Evolutionary conservation across 2,113 vertebrate species (phyloP).

Genomic region (Eolophus roseicapilla): DNA sequence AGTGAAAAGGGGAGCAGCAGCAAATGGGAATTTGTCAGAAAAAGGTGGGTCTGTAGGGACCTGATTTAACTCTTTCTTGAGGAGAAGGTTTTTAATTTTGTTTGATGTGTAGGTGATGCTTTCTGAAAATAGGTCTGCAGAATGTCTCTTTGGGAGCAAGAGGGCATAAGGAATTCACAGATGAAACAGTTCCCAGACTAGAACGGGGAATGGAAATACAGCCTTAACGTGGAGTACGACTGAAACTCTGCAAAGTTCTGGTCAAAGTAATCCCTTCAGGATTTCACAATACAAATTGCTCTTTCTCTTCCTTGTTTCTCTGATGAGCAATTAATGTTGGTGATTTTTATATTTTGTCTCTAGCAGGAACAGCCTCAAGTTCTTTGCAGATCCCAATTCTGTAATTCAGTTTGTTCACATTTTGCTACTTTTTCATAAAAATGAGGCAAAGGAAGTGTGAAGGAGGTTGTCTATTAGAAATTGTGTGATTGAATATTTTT

Average conservation of each 20-base stretch:
- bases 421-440: not conserved
- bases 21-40: not conserved
- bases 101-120: not conserved
- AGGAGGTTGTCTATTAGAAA: not conserved
- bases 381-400: not conserved
- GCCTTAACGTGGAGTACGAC: accelerated
- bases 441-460: not conserved
- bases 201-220: not conserved
- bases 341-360: not conserved
- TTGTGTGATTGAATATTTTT: not conserved
- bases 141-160: not conserved
- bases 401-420: not conserved
- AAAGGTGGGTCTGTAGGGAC: not conserved
- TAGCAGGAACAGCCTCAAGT: not conserved
- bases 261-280: not conserved
- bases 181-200: not conserved
- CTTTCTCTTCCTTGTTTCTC: not conserved
- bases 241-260: not conserved
- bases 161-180: not conserved
- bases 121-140: not conserved
- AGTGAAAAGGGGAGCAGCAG: not conserved
- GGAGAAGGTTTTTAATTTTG: not conserved
- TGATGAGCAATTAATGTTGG: not conserved
- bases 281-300: not conserved
- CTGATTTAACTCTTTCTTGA: not conserved